These are phyloP conservation scores for Anguilla rostrata DNA, from an alignment of 2,113 vertebrate species.

Conservation along the genomic window DNA sequence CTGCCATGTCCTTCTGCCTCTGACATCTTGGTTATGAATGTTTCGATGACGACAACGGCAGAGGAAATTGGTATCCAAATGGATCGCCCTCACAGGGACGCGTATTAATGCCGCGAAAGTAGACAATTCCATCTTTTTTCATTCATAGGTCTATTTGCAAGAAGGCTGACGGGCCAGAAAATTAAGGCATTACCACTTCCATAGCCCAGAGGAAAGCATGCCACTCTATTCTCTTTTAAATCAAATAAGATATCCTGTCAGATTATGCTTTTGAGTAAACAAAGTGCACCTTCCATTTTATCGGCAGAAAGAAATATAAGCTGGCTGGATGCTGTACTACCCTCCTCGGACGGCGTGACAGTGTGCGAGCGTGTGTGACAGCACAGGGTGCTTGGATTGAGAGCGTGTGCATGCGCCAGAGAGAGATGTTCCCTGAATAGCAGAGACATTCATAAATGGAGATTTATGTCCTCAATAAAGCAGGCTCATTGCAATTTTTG, in stretches of 20 bases:
- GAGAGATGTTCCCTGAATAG: neutral
- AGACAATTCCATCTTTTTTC: constrained; percentile 17
- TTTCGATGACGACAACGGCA: neutral
- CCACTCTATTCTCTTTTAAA: neutral
- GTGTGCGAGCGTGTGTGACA: neutral
- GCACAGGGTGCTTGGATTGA: neutral
- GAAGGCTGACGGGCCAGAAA: neutral
- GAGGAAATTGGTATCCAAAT: constrained; percentile 19
- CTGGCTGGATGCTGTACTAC: neutral
- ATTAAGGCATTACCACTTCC: constrained; percentile 18
- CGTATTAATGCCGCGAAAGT: neutral
- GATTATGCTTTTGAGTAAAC: constrained; percentile 2
- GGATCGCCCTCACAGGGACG: constrained; percentile 8
- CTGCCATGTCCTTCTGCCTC: constrained; percentile 10
- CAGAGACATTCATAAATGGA: neutral
- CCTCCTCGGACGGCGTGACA: neutral
- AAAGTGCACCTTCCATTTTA: neutral
- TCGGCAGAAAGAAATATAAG: constrained; percentile 3
- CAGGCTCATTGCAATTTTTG: neutral
- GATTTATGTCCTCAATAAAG: neutral
- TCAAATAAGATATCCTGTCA: constrained; percentile 7
- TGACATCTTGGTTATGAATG: neutral
- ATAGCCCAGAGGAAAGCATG: neutral
- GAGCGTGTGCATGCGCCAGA: too few relatives aligned
- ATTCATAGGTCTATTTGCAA: constrained; percentile 23